These are phyloP conservation scores for Timandra comae DNA, from an alignment of 2,888 invertebrate species.

Conservation along the genomic window DNA sequence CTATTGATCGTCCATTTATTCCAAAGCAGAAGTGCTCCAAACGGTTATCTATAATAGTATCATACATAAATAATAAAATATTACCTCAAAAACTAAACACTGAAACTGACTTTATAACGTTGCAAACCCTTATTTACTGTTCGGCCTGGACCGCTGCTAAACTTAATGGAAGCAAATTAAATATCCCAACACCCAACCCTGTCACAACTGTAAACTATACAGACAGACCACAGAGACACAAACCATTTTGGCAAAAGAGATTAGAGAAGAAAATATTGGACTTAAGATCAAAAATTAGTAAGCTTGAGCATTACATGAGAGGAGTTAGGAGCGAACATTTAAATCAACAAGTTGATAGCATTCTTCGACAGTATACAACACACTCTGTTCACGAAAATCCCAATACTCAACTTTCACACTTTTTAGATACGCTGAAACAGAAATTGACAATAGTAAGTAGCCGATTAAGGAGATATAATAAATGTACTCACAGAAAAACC, in stretches of 20 bases:
- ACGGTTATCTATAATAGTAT: slow-evolving; percentile 7
- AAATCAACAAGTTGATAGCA: too few relatives aligned
- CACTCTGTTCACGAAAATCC: too few relatives aligned
- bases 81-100: slow-evolving; percentile 3
- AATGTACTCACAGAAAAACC: too few relatives aligned
- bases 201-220: too few relatives aligned
- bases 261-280: background rate
- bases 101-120: too few relatives aligned
- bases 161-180: background rate
- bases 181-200: background rate
- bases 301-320: slow-evolving; percentile 4
- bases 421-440: too few relatives aligned
- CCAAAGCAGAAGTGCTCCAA: slow-evolving; percentile 13
- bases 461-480: slow-evolving; percentile 13
- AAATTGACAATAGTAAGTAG: too few relatives aligned
- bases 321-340: too few relatives aligned
- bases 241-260: background rate
- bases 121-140: background rate
- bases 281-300: background rate
- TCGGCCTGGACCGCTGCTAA: too few relatives aligned
- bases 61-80: slow-evolving; percentile 6
- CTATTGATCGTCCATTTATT: slow-evolving; percentile 3
- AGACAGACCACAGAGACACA: too few relatives aligned
- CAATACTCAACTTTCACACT: too few relatives aligned
- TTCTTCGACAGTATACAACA: too few relatives aligned